A percentile compares a stretch with the other conserved stretches of the same genome.
Conservation (phyloP, 2,797 vertebrate species). For the Tapirus indicus region DNA sequence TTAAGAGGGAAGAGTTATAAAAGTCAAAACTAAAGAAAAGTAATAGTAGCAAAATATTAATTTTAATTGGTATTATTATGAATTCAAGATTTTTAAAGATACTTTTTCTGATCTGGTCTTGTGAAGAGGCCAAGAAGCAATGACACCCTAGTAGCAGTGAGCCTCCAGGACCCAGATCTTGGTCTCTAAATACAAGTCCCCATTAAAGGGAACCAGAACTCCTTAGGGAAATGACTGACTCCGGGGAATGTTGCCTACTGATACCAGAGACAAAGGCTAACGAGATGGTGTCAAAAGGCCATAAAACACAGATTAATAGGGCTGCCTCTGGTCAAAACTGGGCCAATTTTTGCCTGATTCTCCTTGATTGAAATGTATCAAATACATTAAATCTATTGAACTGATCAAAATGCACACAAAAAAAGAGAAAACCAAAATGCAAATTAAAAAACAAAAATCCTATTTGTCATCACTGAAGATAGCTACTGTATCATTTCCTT, state of each 20-base stretch:
- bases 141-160: neutral
- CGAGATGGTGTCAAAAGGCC: neutral
- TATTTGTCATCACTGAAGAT: neutral
- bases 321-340: neutral
- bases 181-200: neutral
- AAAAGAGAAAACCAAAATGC: neutral
- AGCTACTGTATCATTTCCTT: neutral
- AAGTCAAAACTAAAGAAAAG: neutral
- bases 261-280: neutral
- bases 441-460: neutral
- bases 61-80: neutral
- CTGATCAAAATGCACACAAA: neutral
- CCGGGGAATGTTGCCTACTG: neutral
- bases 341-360: neutral
- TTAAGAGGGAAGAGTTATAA: neutral
- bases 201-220: neutral
- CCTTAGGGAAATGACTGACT: neutral
- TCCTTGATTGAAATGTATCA: neutral
- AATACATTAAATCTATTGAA: neutral
- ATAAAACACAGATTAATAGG: neutral
- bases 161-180: neutral
- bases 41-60: neutral
- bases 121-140: neutral
- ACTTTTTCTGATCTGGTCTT: neutral
- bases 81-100: neutral